Conservation (phyloP, 2,888 invertebrate genomes). For the Torymus auratus region DNA sequence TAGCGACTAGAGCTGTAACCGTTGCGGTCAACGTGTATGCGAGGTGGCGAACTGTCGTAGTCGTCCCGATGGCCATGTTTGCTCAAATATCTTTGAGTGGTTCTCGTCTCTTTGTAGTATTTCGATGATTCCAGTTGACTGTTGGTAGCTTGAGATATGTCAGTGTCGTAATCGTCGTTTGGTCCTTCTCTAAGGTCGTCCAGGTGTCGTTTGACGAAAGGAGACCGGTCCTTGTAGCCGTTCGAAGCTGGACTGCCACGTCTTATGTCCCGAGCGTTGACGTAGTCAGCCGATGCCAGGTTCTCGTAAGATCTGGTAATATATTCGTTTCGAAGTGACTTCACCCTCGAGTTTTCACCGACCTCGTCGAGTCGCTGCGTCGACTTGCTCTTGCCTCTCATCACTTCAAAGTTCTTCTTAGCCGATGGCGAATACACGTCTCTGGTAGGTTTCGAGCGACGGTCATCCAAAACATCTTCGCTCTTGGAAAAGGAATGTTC, state of each 20-base stretch:
- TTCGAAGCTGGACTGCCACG: conserved; percentile 60
- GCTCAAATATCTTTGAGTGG: conserved; percentile 69
- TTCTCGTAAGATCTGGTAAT: conserved; percentile 73
- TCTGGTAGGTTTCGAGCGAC: conserved; percentile 58
- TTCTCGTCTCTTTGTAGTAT: conserved; percentile 70
- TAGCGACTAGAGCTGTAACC: conserved; percentile 72
- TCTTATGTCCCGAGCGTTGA: conserved; percentile 72
- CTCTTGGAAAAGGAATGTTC: conserved; percentile 72
- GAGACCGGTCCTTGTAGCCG: conserved; percentile 65
- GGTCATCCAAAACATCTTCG: conserved; percentile 67
- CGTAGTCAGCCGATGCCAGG: conserved; percentile 68
- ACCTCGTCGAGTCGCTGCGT: conserved; percentile 72
- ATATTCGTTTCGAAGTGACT: conserved; percentile 68
- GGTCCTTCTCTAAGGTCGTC: conserved; percentile 70
- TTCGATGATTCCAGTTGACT: conserved; percentile 71
- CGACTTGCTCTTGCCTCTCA: conserved; percentile 72
- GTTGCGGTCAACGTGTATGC: conserved; percentile 64
- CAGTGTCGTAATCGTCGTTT: conserved; percentile 74
- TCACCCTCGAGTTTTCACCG: conserved; percentile 65
- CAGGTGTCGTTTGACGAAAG: conserved; percentile 66
- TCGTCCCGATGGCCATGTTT: conserved; percentile 70
- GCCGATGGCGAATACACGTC: conserved; percentile 67
- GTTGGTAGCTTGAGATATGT: conserved; percentile 73
- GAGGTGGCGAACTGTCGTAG: conserved; percentile 73
- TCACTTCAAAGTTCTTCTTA: conserved; percentile 70